Percentiles rank a stretch among this genome's conserved stretches.
Conservation (phyloP, 2,113 vertebrate genomes). For the Rhinichthys klamathensis region DNA sequence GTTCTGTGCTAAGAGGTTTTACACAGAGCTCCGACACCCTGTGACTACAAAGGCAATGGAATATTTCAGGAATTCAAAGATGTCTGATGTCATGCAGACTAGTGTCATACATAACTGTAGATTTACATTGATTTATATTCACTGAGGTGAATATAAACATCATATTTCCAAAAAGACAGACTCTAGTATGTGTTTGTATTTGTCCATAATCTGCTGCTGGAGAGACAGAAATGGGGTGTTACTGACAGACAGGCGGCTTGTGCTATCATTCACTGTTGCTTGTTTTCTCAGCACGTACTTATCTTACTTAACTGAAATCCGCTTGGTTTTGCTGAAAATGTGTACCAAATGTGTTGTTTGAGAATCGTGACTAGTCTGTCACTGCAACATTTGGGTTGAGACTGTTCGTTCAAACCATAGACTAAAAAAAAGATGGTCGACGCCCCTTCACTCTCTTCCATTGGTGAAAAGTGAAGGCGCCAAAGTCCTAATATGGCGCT, state of each 20-base stretch:
- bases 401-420: not conserved
- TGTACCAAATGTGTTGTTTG: not conserved
- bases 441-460: no score
- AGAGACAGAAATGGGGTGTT: not conserved
- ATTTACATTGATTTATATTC: constrained; percentile 4
- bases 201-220: not conserved
- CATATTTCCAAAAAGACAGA: not conserved
- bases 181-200: not conserved
- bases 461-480: no score
- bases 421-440: no score
- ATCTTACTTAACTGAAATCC: not conserved
- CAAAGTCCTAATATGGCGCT: no score
- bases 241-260: not conserved
- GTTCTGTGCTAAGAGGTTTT: constrained; percentile 29
- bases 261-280: not conserved
- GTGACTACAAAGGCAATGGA: constrained; percentile 60
- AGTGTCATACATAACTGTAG: not conserved
- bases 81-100: constrained; percentile 27
- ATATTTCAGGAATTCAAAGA: constrained; percentile 62
- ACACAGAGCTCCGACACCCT: constrained; percentile 51
- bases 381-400: not conserved
- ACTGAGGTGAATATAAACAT: not conserved
- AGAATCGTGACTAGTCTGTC: not conserved
- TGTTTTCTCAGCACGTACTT: constrained; percentile 5
- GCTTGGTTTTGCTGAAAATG: not conserved